These are phyloP conservation scores for Phasia obesa DNA, from an alignment of 2,888 invertebrate species.

Conservation along the genomic window DNA sequence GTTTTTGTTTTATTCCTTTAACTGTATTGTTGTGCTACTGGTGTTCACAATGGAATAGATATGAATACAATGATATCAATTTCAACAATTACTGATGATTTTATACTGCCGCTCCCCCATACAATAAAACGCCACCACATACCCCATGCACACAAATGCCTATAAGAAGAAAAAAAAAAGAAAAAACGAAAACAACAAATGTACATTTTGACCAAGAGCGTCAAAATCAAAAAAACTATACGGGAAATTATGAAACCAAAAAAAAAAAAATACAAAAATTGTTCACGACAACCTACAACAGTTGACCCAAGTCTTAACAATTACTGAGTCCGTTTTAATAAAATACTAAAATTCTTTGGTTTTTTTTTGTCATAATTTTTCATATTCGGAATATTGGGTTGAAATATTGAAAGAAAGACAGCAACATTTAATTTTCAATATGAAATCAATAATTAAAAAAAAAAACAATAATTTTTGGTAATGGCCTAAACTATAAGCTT, in stretches of 20 bases:
- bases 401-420: slow-evolving; percentile 9
- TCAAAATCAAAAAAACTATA: slow-evolving; percentile 32
- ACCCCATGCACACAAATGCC: slow-evolving; percentile 50
- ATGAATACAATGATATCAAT: slow-evolving; percentile 82
- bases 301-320: slow-evolving; percentile 41
- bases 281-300: slow-evolving; percentile 7
- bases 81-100: slow-evolving; percentile 81
- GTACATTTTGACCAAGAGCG: slow-evolving; percentile 25
- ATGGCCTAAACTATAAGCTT: slow-evolving; percentile 56
- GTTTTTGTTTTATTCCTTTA: slow-evolving; percentile 66
- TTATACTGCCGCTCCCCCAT: slow-evolving; percentile 83
- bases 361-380: slow-evolving; percentile 45
- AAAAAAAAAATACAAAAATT: slow-evolving; percentile 5
- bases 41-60: slow-evolving; percentile 80
- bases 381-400: slow-evolving; percentile 28
- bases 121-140: slow-evolving; percentile 69
- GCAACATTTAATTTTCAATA: neutral
- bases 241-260: slow-evolving; percentile 46
- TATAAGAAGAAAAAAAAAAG: neutral
- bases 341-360: slow-evolving; percentile 32
- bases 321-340: neutral
- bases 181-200: slow-evolving; percentile 15
- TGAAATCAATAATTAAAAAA: slow-evolving; percentile 44
- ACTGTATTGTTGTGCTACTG: slow-evolving; percentile 67
- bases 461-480: slow-evolving; percentile 61